Evolutionary conservation across 2,888 invertebrate genomes (phyloP).

Genomic region (Tineola bisselliella): DNA sequence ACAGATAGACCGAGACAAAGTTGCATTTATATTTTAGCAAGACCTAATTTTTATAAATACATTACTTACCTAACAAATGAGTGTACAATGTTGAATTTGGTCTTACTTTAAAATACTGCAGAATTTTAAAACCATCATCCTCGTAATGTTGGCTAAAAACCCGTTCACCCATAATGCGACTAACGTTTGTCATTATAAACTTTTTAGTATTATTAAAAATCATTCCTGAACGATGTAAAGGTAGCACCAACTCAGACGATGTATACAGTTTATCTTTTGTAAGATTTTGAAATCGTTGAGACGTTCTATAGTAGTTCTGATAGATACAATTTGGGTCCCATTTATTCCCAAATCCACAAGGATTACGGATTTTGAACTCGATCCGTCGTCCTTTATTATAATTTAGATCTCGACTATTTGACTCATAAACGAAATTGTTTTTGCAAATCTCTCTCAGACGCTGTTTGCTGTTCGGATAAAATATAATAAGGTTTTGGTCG

Average conservation of each 20-base stretch:
- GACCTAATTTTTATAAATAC: too few species aligned
- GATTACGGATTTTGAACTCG: slow-evolving; percentile 14
- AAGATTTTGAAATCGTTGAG: slow-evolving; percentile 38
- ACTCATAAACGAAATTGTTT: slow-evolving; percentile 35
- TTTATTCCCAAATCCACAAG: slow-evolving; percentile 17
- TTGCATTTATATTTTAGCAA: too few species aligned
- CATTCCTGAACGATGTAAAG: slow-evolving; percentile 35
- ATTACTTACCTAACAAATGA: slow-evolving; percentile 38
- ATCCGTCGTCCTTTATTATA: not conserved
- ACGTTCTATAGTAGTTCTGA: slow-evolving; percentile 35
- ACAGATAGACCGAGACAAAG: too few species aligned
- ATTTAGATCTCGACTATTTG: slow-evolving; percentile 7
- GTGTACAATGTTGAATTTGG: slow-evolving; percentile 49
- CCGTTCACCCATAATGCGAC: slow-evolving; percentile 21
- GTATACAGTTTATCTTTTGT: slow-evolving; percentile 33
- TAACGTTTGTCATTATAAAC: slow-evolving; percentile 41
- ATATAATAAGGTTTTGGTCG: slow-evolving; percentile 46
- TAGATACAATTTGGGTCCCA: slow-evolving; percentile 21
- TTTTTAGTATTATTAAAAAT: slow-evolving; percentile 36
- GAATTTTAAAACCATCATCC: slow-evolving; percentile 27
- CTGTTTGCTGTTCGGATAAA: slow-evolving; percentile 23
- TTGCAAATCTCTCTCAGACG: slow-evolving; percentile 27
- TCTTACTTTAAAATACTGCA: slow-evolving; percentile 55
- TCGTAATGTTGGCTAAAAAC: slow-evolving; percentile 21
- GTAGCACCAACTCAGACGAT: slow-evolving; percentile 25